Percentiles rank a stretch among this genome's conserved stretches.
Conservation (phyloP, 2,888 invertebrate genomes). For the Eupithecia inturbata region DNA sequence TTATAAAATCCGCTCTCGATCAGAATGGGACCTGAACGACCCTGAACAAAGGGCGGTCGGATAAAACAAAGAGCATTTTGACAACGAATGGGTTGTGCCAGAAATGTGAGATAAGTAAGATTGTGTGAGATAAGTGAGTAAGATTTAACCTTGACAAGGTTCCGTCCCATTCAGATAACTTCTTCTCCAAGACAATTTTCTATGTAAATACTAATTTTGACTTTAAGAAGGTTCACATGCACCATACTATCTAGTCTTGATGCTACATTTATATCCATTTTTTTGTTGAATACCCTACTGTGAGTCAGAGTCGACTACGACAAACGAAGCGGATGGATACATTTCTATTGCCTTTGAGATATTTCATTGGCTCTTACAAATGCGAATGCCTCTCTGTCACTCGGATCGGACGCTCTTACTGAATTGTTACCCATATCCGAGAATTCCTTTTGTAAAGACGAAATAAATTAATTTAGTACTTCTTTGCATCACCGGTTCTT, state of each 20-base stretch:
- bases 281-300: constrained; percentile 60
- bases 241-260: constrained; percentile 52
- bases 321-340: constrained; percentile 60
- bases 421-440: constrained; percentile 44
- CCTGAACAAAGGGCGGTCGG: neutral
- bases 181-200: too few relatives aligned
- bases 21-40: neutral
- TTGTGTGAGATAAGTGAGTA: too few relatives aligned
- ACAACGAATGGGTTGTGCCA: neutral
- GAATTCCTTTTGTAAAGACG: constrained; percentile 44
- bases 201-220: too few relatives aligned
- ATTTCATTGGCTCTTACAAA: constrained; percentile 68
- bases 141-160: neutral
- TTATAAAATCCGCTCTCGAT: too few relatives aligned
- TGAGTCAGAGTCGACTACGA: constrained; percentile 51
- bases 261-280: constrained; percentile 65
- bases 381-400: constrained; percentile 58
- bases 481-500: constrained; percentile 33
- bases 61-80: neutral
- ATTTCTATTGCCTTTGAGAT: constrained; percentile 65
- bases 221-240: constrained; percentile 25
- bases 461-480: constrained; percentile 48
- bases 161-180: neutral
- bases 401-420: constrained; percentile 42
- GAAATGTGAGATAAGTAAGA: neutral